phyloP scores from a whole-genome alignment of 2,888 invertebrate genomes.

The Alviniconcha strummeri region DNA sequence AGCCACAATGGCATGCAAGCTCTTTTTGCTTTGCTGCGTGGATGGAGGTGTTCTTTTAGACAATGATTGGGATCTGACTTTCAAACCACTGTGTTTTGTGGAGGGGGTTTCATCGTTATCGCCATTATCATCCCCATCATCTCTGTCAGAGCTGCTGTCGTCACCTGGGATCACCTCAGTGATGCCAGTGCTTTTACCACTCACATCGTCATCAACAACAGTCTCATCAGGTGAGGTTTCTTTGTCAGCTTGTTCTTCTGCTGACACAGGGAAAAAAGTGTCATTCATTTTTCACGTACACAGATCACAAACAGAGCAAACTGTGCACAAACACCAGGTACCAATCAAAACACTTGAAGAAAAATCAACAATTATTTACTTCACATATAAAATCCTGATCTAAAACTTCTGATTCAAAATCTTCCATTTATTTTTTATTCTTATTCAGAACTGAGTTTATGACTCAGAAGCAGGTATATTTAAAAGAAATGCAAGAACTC shows the following conservation, averaged over 20 bases:
- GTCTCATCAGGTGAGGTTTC: background rate
- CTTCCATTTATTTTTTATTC: too few species aligned
- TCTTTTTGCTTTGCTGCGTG: background rate
- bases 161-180: background rate
- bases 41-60: background rate
- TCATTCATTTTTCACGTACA: background rate
- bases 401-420: too few species aligned
- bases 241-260: background rate
- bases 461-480: too few species aligned
- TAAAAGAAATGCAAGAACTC: too few species aligned
- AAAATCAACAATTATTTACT: too few species aligned
- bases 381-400: background rate
- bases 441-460: too few species aligned
- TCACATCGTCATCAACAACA: background rate
- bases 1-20: background rate
- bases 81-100: background rate
- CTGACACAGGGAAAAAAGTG: background rate
- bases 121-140: slow-evolving; percentile 13
- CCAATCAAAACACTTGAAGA: too few species aligned
- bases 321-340: background rate
- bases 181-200: background rate
- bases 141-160: background rate
- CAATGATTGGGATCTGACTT: background rate
- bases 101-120: background rate
- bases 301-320: background rate